These are phyloP conservation scores for Alaudala cheleensis DNA, from an alignment of 2,113 vertebrate species.

Conservation along the genomic window DNA sequence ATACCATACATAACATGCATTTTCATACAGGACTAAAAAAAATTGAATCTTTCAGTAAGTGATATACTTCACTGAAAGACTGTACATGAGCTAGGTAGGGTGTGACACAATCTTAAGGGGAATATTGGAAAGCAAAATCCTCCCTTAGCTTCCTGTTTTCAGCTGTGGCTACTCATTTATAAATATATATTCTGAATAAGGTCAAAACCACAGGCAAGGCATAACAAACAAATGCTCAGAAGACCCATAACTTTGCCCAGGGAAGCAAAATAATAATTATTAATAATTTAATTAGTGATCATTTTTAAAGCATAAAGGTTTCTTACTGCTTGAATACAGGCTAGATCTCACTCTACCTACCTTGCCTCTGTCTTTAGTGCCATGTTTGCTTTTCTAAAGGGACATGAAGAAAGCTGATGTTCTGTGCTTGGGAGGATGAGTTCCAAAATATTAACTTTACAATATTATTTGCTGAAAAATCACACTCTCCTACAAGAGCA, in stretches of 20 bases:
- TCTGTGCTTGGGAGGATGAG: rapidly evolving
- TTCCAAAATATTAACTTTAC: not conserved
- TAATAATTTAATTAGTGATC: not conserved
- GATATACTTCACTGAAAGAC: not conserved
- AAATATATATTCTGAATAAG: not conserved
- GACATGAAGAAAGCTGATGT: not conserved
- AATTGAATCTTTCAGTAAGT: not conserved
- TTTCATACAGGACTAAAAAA: not conserved
- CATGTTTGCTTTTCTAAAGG: not conserved
- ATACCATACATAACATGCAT: not conserved
- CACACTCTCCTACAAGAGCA: not conserved
- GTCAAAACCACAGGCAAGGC: not conserved
- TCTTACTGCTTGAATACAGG: not conserved
- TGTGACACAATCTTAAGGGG: not conserved
- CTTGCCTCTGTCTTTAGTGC: not conserved
- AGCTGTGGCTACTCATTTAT: not conserved
- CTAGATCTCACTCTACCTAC: not conserved
- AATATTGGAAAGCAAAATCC: not conserved
- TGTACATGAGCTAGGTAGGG: not conserved
- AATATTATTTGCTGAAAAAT: slow-evolving; percentile 2
- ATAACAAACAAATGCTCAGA: not conserved
- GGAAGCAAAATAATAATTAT: not conserved
- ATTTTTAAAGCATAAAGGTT: not conserved
- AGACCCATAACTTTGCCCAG: not conserved
- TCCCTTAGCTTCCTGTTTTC: not conserved